Conservation (phyloP, 2,797 vertebrate genomes). For the Tragopan temminckii region DNA sequence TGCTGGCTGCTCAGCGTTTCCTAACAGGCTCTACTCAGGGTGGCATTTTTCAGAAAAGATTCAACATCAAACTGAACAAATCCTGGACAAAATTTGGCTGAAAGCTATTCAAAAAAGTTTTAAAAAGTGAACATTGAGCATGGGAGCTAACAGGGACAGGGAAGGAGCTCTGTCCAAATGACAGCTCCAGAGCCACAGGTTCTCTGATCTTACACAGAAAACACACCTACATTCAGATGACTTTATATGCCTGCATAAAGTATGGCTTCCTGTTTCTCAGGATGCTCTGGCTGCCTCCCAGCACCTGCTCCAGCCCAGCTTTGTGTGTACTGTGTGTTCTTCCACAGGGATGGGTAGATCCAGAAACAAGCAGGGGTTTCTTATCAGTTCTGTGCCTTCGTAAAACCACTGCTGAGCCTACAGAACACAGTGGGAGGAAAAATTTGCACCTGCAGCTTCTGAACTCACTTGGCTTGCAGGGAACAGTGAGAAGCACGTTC, state of each 20-base stretch:
- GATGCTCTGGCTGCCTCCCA: not conserved
- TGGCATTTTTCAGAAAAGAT: not conserved
- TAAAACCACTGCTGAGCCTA: not conserved
- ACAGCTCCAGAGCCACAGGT: not conserved
- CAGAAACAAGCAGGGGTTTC: not conserved
- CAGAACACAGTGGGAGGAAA: not conserved
- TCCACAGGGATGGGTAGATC: not conserved
- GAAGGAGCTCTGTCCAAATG: not conserved
- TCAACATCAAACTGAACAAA: not conserved
- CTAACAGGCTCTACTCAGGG: not conserved
- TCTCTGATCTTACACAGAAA: not conserved
- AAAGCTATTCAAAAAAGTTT: not conserved
- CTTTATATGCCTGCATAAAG: not conserved
- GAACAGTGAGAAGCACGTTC: not conserved
- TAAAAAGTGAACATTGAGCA: not conserved
- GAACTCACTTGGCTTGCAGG: not conserved
- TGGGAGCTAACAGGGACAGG: not conserved
- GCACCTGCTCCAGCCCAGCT: not conserved
- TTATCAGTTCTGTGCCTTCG: not conserved
- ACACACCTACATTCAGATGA: not conserved
- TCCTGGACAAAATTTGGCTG: not conserved
- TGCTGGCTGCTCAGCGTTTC: not conserved
- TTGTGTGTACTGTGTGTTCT: not conserved
- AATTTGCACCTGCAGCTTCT: not conserved
- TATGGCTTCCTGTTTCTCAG: not conserved